These are phyloP conservation scores for Aselliscus stoliczkanus DNA, from an alignment of 2,797 vertebrate species.

Conservation along the genomic window DNA sequence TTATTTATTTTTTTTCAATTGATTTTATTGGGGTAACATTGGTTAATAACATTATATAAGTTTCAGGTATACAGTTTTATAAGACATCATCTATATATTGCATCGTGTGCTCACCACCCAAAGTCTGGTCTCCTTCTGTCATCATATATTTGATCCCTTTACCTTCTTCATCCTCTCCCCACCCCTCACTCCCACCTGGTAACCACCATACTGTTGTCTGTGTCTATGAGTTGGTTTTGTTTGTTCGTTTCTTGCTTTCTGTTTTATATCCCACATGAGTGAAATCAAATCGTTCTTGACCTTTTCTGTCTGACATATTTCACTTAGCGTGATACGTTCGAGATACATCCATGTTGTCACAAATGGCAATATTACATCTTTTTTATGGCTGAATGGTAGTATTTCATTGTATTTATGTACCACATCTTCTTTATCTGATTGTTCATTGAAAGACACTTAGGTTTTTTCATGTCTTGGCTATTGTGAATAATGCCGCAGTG, in stretches of 20 bases:
- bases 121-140: neutral
- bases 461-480: no score
- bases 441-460: neutral
- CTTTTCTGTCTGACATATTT: neutral
- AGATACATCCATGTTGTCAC: neutral
- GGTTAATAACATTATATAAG: neutral
- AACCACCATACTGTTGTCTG: no score
- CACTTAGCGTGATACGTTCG: neutral
- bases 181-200: neutral
- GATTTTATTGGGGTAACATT: neutral
- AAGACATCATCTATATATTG: neutral
- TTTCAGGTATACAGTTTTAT: neutral
- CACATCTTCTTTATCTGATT: neutral
- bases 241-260: neutral
- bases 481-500: no score
- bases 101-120: neutral
- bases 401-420: neutral
- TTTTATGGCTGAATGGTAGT: neutral
- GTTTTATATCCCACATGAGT: no score
- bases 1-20: neutral
- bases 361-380: neutral
- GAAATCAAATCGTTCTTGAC: neutral
- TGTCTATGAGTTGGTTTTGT: no score
- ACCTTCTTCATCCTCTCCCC: neutral
- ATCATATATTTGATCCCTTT: neutral